Evolutionary conservation across 2,113 vertebrate species (phyloP), one percentile per base, ranked within the genome.

Genomic region (Pionites leucogaster): DNA sequence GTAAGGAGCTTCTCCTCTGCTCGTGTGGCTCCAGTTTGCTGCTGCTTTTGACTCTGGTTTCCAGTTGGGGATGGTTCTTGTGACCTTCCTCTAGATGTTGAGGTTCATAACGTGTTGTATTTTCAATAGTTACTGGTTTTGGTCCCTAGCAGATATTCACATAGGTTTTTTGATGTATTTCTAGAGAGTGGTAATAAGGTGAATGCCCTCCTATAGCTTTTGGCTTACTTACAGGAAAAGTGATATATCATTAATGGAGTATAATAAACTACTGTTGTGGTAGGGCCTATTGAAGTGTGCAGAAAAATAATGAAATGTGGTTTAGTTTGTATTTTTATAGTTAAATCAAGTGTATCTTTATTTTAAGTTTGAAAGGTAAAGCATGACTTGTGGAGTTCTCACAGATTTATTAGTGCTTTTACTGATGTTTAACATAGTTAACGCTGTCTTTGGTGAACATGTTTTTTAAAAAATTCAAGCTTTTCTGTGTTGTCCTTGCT

Each of bases 111-210:
- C 0, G 2, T 19, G 33, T 47, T 64, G 13, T 71, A 7, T 24
- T 74, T 77, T 35, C 5, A 1, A 1, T 37, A 63, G 33, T 44
- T 23, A 20, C 52, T 6, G 0, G 11, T 35, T 80, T 69, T 59
- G 17, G 41, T 18, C 91, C 53, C 28, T 71, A 59, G 68, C 18
- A 53, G 47, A 18, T 64, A 28, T 29, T 87, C 27, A 13, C 19
- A 4, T 8, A 20, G 7, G 5, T 35, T 46, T 53, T 2, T 35
- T 49, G 18, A 63, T 46, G 4, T 77, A 27, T 9, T 11, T 35
- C 0, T 2, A 20, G 28, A 17, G 4, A 1, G 2, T 49, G 10
- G 2, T 52, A n/a, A 12, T 44, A 53, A 49, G 33, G 25, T 13
- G 13, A 52, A n/a, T 84, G n/a, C 15, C 24, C 81, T 50, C 39